These are phyloP conservation scores for Thyatira batis DNA, from an alignment of 2,888 invertebrate genomes.

Conservation along the genomic window DNA sequence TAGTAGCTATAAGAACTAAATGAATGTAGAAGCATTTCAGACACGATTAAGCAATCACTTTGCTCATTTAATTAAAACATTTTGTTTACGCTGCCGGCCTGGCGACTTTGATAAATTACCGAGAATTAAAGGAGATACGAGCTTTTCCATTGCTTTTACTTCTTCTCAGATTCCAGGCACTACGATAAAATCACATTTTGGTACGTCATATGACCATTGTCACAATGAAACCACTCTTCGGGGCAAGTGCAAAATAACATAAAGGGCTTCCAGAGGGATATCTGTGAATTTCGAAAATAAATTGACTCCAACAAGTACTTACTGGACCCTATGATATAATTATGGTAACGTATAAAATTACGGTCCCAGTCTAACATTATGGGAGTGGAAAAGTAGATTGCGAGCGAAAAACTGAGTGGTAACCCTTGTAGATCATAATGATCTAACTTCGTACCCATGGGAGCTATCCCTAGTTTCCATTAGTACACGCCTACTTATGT, in stretches of 20 bases:
- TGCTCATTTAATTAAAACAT: slow-evolving; percentile 58
- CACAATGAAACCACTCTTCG: too few species aligned
- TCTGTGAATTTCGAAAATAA: too few species aligned
- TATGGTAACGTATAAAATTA: slow-evolving; percentile 6
- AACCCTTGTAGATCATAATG: slow-evolving; percentile 20
- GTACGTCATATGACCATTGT: background rate
- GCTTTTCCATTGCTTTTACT: slow-evolving; percentile 31
- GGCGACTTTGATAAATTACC: slow-evolving; percentile 57
- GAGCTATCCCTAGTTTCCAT: slow-evolving; percentile 20
- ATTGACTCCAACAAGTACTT: background rate
- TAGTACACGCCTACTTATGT: background rate
- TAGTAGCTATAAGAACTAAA: slow-evolving; percentile 9
- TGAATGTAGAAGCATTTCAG: slow-evolving; percentile 37
- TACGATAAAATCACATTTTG: slow-evolving; percentile 10
- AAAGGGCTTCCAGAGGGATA: too few species aligned
- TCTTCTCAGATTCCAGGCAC: slow-evolving; percentile 16
- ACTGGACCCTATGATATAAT: background rate
- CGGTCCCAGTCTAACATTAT: background rate
- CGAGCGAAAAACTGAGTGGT: slow-evolving; percentile 3
- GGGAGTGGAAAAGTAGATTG: slow-evolving; percentile 2
- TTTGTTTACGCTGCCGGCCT: slow-evolving; percentile 50
- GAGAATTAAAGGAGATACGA: slow-evolving; percentile 43
- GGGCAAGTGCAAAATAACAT: background rate
- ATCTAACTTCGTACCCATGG: slow-evolving; percentile 25
- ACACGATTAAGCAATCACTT: slow-evolving; percentile 56